Evolutionary conservation across 1,140 invertebrate genomes (phyloP).

Genomic region (Condylostylus longicornis): DNA sequence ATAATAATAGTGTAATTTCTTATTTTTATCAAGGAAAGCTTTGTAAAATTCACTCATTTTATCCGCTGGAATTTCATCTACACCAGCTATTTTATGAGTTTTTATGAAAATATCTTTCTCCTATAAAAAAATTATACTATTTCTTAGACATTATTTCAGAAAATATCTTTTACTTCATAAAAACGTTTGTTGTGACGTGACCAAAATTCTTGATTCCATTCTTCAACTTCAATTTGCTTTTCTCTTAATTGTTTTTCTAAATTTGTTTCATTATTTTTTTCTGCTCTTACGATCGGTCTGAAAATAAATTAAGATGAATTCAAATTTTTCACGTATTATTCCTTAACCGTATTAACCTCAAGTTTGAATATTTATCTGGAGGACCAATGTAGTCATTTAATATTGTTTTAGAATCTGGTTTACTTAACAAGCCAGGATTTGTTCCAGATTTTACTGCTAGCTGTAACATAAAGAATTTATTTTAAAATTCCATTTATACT

Average conservation of each 20-base stretch:
- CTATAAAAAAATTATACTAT: constrained; percentile 32
- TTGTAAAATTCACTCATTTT: constrained; percentile 79
- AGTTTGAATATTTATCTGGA: constrained; percentile 59
- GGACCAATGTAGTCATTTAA: constrained; percentile 47
- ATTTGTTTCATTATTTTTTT: constrained; percentile 44
- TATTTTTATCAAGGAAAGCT: constrained; percentile 61
- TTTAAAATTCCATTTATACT: too few species aligned
- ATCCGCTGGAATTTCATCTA: constrained; percentile 46
- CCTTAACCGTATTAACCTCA: too few species aligned
- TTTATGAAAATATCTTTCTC: constrained; percentile 48
- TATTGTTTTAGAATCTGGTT: constrained; percentile 23
- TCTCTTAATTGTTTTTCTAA: constrained; percentile 48
- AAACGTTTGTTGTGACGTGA: constrained; percentile 56
- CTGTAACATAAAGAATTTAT: too few species aligned
- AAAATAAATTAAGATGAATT: too few species aligned
- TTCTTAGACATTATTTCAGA: not conserved
- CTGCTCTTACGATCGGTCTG: constrained; percentile 48
- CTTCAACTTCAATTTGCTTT: constrained; percentile 47
- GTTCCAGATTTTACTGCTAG: too few species aligned
- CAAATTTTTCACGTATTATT: too few species aligned
- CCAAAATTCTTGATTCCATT: constrained; percentile 76
- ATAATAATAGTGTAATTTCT: constrained; percentile 51
- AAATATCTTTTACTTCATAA: constrained; percentile 33
- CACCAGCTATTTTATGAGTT: constrained; percentile 35
- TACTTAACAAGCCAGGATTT: too few species aligned